These are phyloP conservation scores for Sinocyclocheilus grahami DNA, from an alignment of 2,113 vertebrate genomes.

Conservation along the genomic window DNA sequence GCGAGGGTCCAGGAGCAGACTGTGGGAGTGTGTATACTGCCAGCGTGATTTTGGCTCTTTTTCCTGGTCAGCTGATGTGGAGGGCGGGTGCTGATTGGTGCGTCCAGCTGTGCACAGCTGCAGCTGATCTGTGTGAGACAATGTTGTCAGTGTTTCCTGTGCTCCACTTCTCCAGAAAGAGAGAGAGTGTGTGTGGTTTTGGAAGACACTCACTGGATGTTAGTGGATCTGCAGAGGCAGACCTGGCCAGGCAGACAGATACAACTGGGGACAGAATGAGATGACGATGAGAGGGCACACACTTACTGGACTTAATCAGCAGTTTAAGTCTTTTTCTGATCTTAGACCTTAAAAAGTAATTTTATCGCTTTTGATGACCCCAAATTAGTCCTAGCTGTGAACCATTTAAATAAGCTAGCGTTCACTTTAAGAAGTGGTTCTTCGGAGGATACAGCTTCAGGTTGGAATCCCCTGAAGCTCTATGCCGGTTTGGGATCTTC, in stretches of 20 bases:
- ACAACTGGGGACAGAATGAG: slow-evolving; percentile 34
- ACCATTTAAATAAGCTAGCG: neutral
- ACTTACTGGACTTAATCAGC: neutral
- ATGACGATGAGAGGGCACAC: slow-evolving; percentile 39
- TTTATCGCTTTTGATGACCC: neutral
- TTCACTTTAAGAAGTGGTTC: neutral
- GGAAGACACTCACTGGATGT: slow-evolving; percentile 33
- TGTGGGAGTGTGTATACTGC: slow-evolving; percentile 53
- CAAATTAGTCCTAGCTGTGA: neutral
- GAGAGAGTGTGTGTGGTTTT: slow-evolving; percentile 57
- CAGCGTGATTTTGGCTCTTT: slow-evolving; percentile 51
- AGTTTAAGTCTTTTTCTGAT: neutral
- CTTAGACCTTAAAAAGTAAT: no score
- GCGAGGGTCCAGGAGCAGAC: slow-evolving; percentile 35
- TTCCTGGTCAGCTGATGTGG: slow-evolving; percentile 90
- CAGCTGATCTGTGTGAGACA: slow-evolving; percentile 84
- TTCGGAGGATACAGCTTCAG: neutral
- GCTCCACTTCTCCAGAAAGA: slow-evolving; percentile 70
- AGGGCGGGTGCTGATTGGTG: slow-evolving; percentile 85
- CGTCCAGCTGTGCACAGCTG: slow-evolving; percentile 89
- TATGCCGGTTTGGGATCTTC: neutral
- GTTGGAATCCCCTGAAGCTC: neutral
- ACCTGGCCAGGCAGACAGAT: slow-evolving; percentile 10
- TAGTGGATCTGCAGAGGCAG: slow-evolving; percentile 56
- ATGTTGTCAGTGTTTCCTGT: slow-evolving; percentile 89